Base-by-base conservation (phyloP, 2,113 vertebrate species). In the Lasiurus cinereus region DNA sequence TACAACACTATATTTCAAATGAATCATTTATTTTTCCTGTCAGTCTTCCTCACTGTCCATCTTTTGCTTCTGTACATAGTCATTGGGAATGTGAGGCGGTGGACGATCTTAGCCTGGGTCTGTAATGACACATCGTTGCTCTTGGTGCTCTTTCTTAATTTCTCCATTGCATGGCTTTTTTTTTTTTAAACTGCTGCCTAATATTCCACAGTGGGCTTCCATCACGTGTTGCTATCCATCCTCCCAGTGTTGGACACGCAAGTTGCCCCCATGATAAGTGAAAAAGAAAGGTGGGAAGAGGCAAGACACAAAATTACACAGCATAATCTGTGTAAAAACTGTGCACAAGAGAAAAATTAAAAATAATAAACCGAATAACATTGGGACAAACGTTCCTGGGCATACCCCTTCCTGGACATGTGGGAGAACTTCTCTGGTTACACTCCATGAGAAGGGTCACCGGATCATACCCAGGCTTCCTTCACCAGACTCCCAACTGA, bases 351-450 rank as follows among this genome's bases (percentile, higher is more conserved):
- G 39, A 39, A 39, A 39, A 39, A 39, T 39, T 39, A 39, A 39
- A 39, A 39, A 39, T 39, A 39, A 39, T 39, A 39, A 39, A 39
- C 39, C 39, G 39, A 66, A 33, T 24, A 18, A 59, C 0, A 8
- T 87, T 36, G 33, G 48, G 83, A 82, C 19, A 22, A 18, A 69
- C 0, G 0, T 62, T 79, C 78, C 11, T 59, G 54, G 43, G 29
- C n/a, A n/a, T 27, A 21, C 4, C 64, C 21, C 56, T 64, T 72
- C 19, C 4, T 6, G 48, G 59, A 31, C n/a, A 29, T 0, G 0
- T 11, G 64, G 73, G 22, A 50, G 69, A 73, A 56, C 8, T 54
- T 72, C 56, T 21, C 54, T 24, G n/a, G 54, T 29, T 89, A 4
- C 79, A 39, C 10, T 77, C 66, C 64, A 52, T 56, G 27, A 69